Evolutionary conservation across 2,113 vertebrate genomes (phyloP), one percentile per base, ranked within the genome.

Genomic region (Tamias sibiricus): DNA sequence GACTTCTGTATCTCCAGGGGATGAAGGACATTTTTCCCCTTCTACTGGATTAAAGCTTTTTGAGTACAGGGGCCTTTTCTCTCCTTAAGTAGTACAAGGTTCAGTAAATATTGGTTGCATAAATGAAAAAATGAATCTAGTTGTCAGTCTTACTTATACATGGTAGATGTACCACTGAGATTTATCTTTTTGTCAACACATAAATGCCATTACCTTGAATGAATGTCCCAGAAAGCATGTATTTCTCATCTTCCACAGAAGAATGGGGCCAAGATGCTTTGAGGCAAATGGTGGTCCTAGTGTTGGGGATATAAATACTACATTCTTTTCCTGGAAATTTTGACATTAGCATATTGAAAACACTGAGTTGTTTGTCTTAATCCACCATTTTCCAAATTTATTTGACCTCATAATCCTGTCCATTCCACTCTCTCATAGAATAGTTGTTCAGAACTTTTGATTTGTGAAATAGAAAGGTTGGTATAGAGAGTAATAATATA

Each of bases 141-240:
- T 91, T 91, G 83, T 91, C 71, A 62, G 49, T 69, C n/a, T 90
- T 87, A 49, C 54, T 95, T 94, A 32, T 92, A 57, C 93, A 95
- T 12, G 35, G 64, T 84, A 85, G 72, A 94, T 95, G 69, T 74
- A 64, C 76, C 37, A 42, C 47, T 77, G 84, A 95, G 87, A 76
- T 52, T 59, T 94, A 91, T 93, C 77, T 95, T 93, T 94, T 90
- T 76, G 72, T 95, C 49, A 87, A 75, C 69, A 35, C 88, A 40
- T 89, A 95, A 84, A 93, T 91, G 75, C 59, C 86, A 20, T 84
- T 84, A 87, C 82, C 72, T 40, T 66, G 75, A 96, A 93, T 96
- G 87, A 20, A 81, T 92, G 90, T 96, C 57, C 59, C 75, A 82
- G 81, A 82, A 95, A 90, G n/a, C 74, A 26, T 62, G 30, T 75